Evolutionary conservation across 2,888 invertebrate species (phyloP).

Genomic region (Barypeithes pellucidus): DNA sequence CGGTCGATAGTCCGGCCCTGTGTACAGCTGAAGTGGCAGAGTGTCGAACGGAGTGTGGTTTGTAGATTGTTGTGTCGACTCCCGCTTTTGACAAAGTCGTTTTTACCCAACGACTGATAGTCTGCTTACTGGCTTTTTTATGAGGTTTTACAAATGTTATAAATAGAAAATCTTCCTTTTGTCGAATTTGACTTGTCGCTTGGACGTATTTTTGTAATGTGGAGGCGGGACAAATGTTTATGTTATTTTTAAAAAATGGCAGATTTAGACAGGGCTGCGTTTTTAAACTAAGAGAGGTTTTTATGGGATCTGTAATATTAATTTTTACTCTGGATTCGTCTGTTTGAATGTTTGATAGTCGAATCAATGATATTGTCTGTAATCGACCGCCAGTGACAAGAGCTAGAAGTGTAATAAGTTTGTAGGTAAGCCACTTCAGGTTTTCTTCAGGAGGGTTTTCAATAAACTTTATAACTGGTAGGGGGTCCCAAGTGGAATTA

Average conservation of each 20-base stretch:
- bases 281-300: not conserved
- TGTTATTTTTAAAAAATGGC: slow-evolving; percentile 1
- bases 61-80: not conserved
- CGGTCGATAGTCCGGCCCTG: slow-evolving; percentile 52
- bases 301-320: not conserved
- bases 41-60: slow-evolving; percentile 43
- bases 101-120: slow-evolving; percentile 8
- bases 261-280: not conserved
- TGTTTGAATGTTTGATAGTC: not conserved
- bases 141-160: slow-evolving; percentile 49
- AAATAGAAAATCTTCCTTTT: slow-evolving; percentile 26
- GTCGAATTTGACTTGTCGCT: slow-evolving; percentile 5
- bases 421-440: not conserved
- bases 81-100: not conserved
- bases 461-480: slow-evolving; percentile 38
- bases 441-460: not conserved
- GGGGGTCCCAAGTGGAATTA: slow-evolving; percentile 56
- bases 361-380: not conserved
- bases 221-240: not conserved
- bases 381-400: slow-evolving; percentile 2
- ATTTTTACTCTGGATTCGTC: not conserved
- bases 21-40: slow-evolving; percentile 57
- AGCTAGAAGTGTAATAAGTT: not conserved
- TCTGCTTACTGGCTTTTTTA: not conserved
- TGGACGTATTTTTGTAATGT: slow-evolving; percentile 30